Conservation (phyloP, 2,113 vertebrate genomes). For the Colinus virginianus region DNA sequence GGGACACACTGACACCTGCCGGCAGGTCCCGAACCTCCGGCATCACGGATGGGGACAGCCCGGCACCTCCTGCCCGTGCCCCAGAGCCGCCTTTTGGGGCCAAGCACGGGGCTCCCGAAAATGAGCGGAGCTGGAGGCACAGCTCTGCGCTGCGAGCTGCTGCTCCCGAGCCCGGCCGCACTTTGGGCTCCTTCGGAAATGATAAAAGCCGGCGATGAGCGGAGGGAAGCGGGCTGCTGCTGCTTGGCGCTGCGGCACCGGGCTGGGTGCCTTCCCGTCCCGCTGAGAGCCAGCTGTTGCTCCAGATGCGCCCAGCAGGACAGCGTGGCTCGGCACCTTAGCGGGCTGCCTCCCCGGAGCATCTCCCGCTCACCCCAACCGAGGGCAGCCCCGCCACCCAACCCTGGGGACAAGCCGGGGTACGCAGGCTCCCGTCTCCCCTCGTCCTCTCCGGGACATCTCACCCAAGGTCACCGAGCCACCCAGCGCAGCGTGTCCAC, state of each 20-base stretch:
- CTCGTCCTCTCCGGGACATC: neutral
- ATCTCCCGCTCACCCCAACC: neutral
- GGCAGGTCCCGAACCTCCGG: constrained; percentile 24
- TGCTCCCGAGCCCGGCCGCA: neutral
- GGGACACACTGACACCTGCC: constrained; percentile 68
- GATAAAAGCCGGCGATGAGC: neutral
- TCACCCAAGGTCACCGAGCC: neutral
- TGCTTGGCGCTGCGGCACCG: neutral
- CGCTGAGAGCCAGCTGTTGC: neutral
- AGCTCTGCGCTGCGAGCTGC: neutral
- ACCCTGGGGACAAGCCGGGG: neutral
- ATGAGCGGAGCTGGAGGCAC: neutral
- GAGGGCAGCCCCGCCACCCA: neutral
- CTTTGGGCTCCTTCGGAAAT: neutral
- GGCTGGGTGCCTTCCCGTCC: neutral
- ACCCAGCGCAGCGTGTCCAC: neutral
- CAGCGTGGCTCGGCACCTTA: neutral
- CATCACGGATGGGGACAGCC: neutral
- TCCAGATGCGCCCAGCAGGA: neutral
- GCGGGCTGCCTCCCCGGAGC: neutral
- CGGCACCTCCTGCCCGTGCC: neutral
- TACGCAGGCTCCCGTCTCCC: neutral
- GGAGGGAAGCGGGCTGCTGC: neutral
- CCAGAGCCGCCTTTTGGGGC: neutral
- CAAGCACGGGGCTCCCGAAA: neutral